Conservation (phyloP, 2,797 vertebrate genomes). For the Helarctos malayanus region DNA sequence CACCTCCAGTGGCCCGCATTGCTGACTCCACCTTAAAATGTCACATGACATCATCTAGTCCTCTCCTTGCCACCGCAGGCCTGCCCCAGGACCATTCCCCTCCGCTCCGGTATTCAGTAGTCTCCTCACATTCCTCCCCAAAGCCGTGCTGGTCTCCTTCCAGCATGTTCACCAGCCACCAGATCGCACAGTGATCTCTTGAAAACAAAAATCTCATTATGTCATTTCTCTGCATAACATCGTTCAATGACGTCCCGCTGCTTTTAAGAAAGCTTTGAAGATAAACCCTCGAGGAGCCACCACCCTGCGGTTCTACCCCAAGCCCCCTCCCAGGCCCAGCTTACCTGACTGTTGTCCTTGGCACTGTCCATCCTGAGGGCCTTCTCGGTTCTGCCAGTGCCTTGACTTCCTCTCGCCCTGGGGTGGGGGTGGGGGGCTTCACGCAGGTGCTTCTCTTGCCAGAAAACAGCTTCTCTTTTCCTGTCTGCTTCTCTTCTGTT, state of each 20-base stretch:
- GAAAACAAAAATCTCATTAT: constrained; percentile 63
- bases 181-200: constrained; percentile 55
- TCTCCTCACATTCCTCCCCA: constrained; percentile 73
- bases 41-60: constrained; percentile 59
- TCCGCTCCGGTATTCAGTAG: not conserved
- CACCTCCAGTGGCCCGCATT: not conserved
- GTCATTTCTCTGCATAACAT: constrained; percentile 63
- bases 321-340: not conserved
- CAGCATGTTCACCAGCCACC: constrained; percentile 10
- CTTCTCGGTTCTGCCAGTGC: not conserved
- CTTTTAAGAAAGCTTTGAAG: constrained; percentile 53
- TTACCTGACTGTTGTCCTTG: not conserved
- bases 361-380: no score
- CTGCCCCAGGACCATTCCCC: not conserved
- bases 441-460: accelerated
- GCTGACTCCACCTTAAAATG: not conserved
- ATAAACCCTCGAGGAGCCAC: not conserved
- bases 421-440: not conserved
- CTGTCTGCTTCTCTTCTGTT: not conserved
- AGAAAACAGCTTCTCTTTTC: no score
- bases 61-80: not conserved
- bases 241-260: not conserved
- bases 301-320: not conserved
- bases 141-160: constrained; percentile 65
- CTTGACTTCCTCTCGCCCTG: not conserved